Conservation (phyloP, 2,113 vertebrate species). For the Cromileptes altivelis region DNA sequence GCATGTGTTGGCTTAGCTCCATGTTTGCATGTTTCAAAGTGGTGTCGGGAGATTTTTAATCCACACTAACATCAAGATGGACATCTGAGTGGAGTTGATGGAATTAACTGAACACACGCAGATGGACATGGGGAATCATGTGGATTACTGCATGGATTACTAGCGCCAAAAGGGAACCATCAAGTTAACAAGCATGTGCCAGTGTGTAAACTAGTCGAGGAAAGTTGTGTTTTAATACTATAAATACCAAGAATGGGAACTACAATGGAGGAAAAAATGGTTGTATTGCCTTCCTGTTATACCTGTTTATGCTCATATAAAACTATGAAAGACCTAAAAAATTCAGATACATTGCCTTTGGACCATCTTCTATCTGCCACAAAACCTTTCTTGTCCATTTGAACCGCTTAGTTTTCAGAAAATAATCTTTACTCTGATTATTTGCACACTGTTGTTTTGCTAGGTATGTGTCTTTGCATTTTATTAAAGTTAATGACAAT, state of each 20-base stretch:
- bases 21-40: constrained; percentile 38
- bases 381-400: background rate
- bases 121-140: constrained; percentile 53
- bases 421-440: too few species aligned
- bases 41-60: constrained; percentile 54
- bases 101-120: constrained; percentile 54
- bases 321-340: background rate
- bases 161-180: constrained; percentile 17
- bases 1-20: constrained; percentile 30
- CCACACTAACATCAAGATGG: constrained; percentile 36
- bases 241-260: background rate
- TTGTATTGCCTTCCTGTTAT: background rate
- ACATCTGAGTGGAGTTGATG: constrained; percentile 22
- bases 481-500: too few species aligned
- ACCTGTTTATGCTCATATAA: background rate
- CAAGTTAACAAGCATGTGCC: background rate
- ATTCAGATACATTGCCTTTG: background rate
- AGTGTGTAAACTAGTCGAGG: background rate
- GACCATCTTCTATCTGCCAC: background rate
- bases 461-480: too few species aligned
- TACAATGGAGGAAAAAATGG: background rate
- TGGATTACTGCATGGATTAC: constrained; percentile 48
- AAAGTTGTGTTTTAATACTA: constrained; percentile 13
- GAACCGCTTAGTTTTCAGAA: background rate
- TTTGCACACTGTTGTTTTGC: too few species aligned